Conservation (phyloP, 2,888 invertebrate genomes). For the Leptopilina myrica region DNA sequence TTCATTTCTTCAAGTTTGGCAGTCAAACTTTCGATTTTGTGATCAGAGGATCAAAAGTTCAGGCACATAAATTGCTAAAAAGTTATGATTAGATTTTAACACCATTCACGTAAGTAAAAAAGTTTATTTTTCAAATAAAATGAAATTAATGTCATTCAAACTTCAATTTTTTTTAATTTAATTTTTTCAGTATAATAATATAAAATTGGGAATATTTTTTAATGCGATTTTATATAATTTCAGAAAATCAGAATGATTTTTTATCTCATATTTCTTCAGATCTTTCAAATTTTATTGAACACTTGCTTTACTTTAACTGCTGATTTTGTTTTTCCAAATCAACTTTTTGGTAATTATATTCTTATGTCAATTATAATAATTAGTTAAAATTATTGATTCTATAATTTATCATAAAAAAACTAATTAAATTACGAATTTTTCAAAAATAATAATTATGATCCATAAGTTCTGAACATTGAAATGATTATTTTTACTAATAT, state of each 20-base stretch:
- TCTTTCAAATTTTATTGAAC: neutral
- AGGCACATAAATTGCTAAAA: no score
- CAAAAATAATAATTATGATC: neutral
- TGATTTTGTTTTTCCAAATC: constrained; percentile 1
- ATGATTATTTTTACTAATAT: no score
- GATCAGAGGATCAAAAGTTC: neutral
- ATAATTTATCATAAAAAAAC: no score
- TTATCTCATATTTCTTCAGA: neutral
- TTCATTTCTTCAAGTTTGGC: constrained; percentile 17
- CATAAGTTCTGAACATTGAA: no score
- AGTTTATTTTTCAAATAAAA: neutral
- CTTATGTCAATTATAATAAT: neutral
- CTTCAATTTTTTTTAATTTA: neutral
- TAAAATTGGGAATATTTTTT: no score
- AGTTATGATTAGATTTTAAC: neutral
- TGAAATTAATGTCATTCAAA: no score
- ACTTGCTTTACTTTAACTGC: neutral
- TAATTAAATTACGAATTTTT: no score
- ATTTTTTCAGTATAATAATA: neutral
- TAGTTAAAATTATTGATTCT: neutral
- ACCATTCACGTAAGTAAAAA: neutral
- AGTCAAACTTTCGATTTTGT: constrained; percentile 9
- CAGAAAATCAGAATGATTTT: neutral
- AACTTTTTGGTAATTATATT: constrained; percentile 5
- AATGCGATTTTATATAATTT: neutral